Evolutionary conservation across 2,113 vertebrate genomes (phyloP).

Genomic region (Nanger granti): DNA sequence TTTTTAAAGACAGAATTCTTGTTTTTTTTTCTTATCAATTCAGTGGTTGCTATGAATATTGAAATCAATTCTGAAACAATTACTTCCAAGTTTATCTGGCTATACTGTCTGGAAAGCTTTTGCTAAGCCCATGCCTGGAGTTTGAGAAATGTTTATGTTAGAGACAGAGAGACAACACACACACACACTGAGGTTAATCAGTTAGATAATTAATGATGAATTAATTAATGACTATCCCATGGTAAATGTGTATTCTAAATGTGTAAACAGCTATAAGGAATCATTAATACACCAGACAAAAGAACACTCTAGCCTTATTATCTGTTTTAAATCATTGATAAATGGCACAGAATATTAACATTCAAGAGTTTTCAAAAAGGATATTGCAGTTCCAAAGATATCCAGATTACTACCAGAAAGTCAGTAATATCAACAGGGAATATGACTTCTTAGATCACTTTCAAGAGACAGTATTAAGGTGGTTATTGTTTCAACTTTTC

Average conservation of each 20-base stretch:
- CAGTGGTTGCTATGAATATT: neutral
- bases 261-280: neutral
- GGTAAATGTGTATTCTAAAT: neutral
- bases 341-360: neutral
- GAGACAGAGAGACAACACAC: neutral
- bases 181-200: neutral
- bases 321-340: neutral
- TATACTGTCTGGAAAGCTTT: neutral
- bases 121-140: neutral
- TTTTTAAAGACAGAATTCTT: neutral
- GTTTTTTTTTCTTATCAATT: neutral
- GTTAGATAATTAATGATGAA: neutral
- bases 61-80: neutral
- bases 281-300: neutral
- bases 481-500: slow-evolving; percentile 42
- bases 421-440: neutral
- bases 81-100: neutral
- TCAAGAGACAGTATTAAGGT: slow-evolving; percentile 18
- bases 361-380: neutral
- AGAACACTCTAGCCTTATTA: neutral
- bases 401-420: neutral
- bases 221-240: neutral
- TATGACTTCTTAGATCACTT: neutral
- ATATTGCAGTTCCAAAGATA: neutral
- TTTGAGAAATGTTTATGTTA: neutral